Evolutionary conservation across 2,113 vertebrate species (phyloP), one percentile per base, ranked within the genome.

Genomic region (Oxyruncus cristatus): DNA sequence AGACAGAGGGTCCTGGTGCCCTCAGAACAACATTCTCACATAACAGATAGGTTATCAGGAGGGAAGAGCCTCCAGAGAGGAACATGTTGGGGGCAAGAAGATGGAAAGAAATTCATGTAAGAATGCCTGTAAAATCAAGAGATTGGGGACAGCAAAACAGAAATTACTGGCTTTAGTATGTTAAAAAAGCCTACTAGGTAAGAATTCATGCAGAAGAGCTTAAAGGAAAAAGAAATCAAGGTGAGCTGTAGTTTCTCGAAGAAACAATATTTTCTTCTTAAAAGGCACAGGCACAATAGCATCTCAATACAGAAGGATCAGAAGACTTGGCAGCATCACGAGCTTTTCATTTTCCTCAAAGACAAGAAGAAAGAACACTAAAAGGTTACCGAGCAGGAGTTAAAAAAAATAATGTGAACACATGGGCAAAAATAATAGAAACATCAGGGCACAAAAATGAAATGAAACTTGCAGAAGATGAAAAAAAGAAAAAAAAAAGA

Each of bases 301-400:
- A 91, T 87, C 39, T 92, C 72, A 67, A n/a, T 91, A 76, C 46
- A 91, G 70, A 91, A 95, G 50, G 86, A 93, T 93, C 92, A 95
- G 91, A 96, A 86, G 83, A 91, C n/a, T 91, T 86, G 32, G 83
- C 83, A 91, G 70, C 59, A 89, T 91, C 42, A 67, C 0, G 3
- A 91, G 91, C 80, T 92, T 96, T 97, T 92, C 44, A 86, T 95
- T 93, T 92, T 84, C 44, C 93, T 95, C 92, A 91, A 92, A 97
- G 91, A 92, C 72, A 88, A 76, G 91, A 97, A 94, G 11, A 95
- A 93, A 96, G 61, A 77, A 86, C 23, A n/a, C 80, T 70, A 41
- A 81, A 93, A 95, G 86, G 92, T 92, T 89, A 93, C 65, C 21
- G 22, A 92, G 68, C 52, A 61, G 47, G 30, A 91, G 37, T 80